phyloP scores from a whole-genome alignment of 2,888 invertebrate species.

The Portevinia maculata region DNA sequence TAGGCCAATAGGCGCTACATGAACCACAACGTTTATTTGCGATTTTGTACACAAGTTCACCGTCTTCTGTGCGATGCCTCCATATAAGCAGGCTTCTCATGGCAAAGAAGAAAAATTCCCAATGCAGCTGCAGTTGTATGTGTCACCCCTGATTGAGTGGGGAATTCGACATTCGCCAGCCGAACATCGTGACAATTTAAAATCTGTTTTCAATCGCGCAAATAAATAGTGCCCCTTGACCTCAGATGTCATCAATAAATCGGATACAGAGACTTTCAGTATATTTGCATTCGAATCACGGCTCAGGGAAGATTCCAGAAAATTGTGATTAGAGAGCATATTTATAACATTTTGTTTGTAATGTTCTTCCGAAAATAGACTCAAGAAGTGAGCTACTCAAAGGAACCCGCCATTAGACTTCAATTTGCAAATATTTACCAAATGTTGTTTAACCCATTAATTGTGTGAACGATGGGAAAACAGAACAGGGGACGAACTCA shows the following conservation, averaged over 20 bases:
- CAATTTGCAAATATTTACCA: constrained; percentile 55
- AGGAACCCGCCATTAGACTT: constrained; percentile 25
- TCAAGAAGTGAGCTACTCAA: constrained; percentile 18
- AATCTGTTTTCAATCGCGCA: constrained; percentile 64
- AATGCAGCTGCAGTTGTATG: constrained; percentile 35
- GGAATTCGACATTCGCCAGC: constrained; percentile 52
- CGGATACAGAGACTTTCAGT: constrained; percentile 20
- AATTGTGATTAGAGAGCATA: not conserved
- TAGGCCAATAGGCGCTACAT: constrained; percentile 69
- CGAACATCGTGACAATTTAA: constrained; percentile 52
- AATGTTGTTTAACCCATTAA: constrained; percentile 65
- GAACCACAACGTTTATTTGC: constrained; percentile 38
- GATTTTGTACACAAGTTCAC: constrained; percentile 40
- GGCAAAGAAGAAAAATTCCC: constrained; percentile 23
- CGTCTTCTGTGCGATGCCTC: constrained; percentile 36
- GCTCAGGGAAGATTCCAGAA: constrained; percentile 4
- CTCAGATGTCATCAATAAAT: constrained; percentile 62
- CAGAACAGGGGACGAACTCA: not conserved
- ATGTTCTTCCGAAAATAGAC: constrained; percentile 24
- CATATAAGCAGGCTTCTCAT: constrained; percentile 12
- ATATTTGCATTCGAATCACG: not conserved
- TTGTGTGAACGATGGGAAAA: constrained; percentile 20
- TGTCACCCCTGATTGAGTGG: constrained; percentile 59
- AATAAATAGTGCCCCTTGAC: constrained; percentile 63
- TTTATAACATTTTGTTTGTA: not conserved